These are phyloP conservation scores for Guaruba guarouba DNA, from an alignment of 2,113 vertebrate species.

Conservation along the genomic window DNA sequence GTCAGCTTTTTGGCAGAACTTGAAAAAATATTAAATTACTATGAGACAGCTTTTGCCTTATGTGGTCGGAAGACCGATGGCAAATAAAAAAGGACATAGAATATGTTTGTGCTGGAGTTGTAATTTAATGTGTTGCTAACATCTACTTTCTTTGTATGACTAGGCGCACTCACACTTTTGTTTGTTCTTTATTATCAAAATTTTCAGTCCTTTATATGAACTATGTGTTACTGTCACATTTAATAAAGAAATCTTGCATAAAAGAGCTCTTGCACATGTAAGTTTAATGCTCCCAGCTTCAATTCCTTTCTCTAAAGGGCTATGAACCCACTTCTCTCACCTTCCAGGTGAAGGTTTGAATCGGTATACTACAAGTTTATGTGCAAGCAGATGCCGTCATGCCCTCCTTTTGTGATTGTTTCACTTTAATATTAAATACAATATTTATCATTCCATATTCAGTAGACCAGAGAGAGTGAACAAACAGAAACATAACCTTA, in stretches of 20 bases:
- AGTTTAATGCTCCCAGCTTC: neutral
- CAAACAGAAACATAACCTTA: neutral
- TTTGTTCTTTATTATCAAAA: conserved; percentile 8
- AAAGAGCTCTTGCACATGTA: neutral
- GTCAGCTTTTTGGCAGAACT: neutral
- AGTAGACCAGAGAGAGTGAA: neutral
- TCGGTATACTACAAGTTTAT: neutral
- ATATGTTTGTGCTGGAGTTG: neutral
- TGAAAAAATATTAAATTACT: conserved; percentile 15
- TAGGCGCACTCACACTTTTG: neutral
- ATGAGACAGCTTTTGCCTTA: neutral
- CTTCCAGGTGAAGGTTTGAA: conserved; percentile 9
- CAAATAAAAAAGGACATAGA: neutral
- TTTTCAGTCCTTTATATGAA: neutral
- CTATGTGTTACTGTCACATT: neutral
- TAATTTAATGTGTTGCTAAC: neutral
- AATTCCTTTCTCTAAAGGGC: neutral
- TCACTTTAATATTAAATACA: neutral
- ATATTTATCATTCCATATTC: neutral
- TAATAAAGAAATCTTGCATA: neutral
- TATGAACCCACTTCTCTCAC: neutral
- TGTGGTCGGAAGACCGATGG: neutral
- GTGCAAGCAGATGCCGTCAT: neutral
- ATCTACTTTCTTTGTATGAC: neutral
- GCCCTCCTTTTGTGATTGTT: neutral